These are phyloP conservation scores for Camelus bactrianus DNA, from an alignment of 2,113 vertebrate genomes.

Conservation along the genomic window DNA sequence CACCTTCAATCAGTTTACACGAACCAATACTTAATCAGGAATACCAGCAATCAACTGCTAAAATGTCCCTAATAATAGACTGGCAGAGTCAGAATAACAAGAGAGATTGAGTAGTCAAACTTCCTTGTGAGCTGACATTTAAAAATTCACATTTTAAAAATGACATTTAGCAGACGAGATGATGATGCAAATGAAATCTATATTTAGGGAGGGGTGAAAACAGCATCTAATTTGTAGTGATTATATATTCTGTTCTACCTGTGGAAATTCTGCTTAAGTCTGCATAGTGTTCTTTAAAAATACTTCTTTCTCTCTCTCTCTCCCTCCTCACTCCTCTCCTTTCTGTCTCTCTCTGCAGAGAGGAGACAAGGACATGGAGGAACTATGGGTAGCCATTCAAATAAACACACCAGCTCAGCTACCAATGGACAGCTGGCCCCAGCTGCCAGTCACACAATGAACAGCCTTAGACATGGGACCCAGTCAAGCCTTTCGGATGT, in stretches of 20 bases:
- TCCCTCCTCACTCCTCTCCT: background rate
- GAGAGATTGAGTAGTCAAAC: constrained; percentile 88
- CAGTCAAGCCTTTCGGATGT: background rate
- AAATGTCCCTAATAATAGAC: constrained; percentile 87
- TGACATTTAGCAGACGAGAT: constrained; percentile 91
- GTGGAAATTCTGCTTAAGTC: constrained; percentile 59
- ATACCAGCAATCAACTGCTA: constrained; percentile 87
- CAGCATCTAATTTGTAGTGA: constrained; percentile 84
- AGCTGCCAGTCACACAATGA: background rate
- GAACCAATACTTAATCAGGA: constrained; percentile 85
- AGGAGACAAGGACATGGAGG: background rate
- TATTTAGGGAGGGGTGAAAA: constrained; percentile 87
- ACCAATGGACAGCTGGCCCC: background rate
- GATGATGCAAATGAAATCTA: constrained; percentile 90
- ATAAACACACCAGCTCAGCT: background rate
- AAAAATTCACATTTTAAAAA: constrained; percentile 90
- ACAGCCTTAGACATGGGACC: background rate
- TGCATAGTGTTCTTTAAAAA: constrained; percentile 13
- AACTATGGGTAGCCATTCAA: background rate
- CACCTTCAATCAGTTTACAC: constrained; percentile 74
- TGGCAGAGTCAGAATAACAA: constrained; percentile 84
- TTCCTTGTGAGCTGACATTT: constrained; percentile 90
- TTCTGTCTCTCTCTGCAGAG: background rate
- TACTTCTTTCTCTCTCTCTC: background rate
- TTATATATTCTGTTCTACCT: constrained; percentile 78